Percentiles rank a stretch among this genome's conserved stretches.
Conservation (phyloP, 53 echinoderm and acorn worm species). For the Echinarachnius parma region DNA sequence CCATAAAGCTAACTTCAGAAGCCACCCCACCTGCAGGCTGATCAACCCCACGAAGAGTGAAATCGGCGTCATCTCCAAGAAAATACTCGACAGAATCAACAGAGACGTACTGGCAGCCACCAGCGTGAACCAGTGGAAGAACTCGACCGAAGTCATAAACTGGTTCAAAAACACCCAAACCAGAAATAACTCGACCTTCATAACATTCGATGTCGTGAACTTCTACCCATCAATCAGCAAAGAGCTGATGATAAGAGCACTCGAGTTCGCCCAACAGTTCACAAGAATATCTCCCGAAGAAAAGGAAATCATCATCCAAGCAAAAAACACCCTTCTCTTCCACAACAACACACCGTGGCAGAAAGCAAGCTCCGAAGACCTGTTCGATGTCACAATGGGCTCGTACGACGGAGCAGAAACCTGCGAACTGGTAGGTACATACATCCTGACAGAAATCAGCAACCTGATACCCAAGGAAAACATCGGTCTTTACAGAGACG, state of each 20-base stretch:
- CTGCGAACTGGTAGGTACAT: constrained; percentile 36
- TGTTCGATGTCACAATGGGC: constrained; percentile 46
- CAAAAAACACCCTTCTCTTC: constrained; percentile 38
- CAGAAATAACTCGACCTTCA: constrained; percentile 40
- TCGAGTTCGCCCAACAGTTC: constrained; percentile 37
- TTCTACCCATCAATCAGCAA: constrained; percentile 48
- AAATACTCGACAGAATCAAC: constrained; percentile 44
- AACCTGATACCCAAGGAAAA: not conserved
- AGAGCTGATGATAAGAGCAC: constrained; percentile 1
- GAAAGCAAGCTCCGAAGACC: constrained; percentile 14
- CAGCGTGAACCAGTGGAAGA: constrained; percentile 47
- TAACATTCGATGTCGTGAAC: constrained; percentile 37
- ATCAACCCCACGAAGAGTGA: constrained; percentile 55
- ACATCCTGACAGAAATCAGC: constrained; percentile 10
- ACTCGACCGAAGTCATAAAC: constrained; percentile 11
- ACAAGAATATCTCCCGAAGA: constrained; percentile 4
- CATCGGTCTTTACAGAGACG: constrained; percentile 43
- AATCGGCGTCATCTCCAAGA: constrained; percentile 36
- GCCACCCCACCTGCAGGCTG: constrained; percentile 26
- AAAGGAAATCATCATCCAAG: constrained; percentile 25
- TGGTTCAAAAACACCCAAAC: constrained; percentile 46
- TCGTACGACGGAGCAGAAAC: constrained; percentile 39
- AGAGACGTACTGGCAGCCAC: constrained; percentile 1
- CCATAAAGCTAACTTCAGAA: constrained; percentile 38
- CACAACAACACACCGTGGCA: constrained; percentile 18